Evolutionary conservation across 2,888 invertebrate species (phyloP), one percentile per base, ranked within the genome.

Genomic region (Hypercompe scribonia): DNA sequence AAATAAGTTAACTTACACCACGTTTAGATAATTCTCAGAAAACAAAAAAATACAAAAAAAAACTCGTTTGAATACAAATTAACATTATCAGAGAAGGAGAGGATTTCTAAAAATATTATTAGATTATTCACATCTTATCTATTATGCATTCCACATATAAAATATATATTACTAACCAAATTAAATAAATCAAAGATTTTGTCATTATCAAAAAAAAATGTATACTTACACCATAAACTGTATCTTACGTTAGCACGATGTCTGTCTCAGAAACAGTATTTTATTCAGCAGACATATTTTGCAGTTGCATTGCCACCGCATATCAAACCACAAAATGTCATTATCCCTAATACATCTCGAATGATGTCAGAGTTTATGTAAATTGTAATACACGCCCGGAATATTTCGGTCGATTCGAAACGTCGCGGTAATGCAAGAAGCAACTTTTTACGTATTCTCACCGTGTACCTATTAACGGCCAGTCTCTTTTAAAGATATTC

Each of bases 321-420:
- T 93, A 93, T 91, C 89, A 91, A 89, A 91, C 89, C 89, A 90
- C 90, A 90, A 91, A 93, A 92, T 91, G 91, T 90, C 90, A 91
- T 91, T 90, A 75, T 88, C 90, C 91, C 90, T 93, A 93, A 93
- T 92, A 94, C 91, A 90, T 93, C 91, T 92, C 86, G 87, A 93
- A 95, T 90, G 91, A 90, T 90, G 88, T 83, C 84, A 86, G 89
- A 93, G 93, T 93, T 94, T 94, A 94, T 94, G 95, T 92, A 94
- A 93, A 94, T 93, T 90, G 82, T 90, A 89, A 91, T 89, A 94
- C 93, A 92, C 90, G 92, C 78, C 83, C 83, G 82, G 94, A 93
- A 95, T 94, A 93, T 92, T 92, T 92, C 87, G 87, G 88, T 86
- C 87, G 86, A 85, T 83, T 86, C 84, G 86, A 88, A 90, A 86